Conservation (phyloP, 2,113 vertebrate genomes). For the Vicugna pacos region DNA sequence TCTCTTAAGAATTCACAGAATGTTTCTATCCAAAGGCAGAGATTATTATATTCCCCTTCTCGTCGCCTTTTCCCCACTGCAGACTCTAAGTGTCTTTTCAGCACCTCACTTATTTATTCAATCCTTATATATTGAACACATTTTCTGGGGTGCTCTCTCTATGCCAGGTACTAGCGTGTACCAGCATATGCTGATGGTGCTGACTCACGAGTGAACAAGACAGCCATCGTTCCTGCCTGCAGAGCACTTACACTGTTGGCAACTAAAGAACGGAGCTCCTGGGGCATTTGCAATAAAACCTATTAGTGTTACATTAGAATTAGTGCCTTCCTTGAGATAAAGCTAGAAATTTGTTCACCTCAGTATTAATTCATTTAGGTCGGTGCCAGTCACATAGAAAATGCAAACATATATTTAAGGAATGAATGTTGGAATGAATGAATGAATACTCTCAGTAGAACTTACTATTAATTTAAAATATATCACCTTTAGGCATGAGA, state of each 20-base stretch:
- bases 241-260: not conserved
- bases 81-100: not conserved
- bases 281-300: not conserved
- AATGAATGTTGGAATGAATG: not conserved
- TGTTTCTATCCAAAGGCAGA: not conserved
- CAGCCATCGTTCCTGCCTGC: not conserved
- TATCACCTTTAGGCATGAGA: not conserved
- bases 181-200: not conserved
- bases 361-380: not conserved
- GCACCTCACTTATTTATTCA: not conserved
- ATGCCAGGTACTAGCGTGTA: not conserved
- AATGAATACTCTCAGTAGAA: not conserved
- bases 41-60: not conserved
- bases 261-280: not conserved
- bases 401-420: not conserved
- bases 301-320: not conserved
- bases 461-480: not conserved
- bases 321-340: not conserved
- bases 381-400: not conserved
- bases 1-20: not conserved
- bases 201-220: not conserved
- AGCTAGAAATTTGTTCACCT: not conserved
- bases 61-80: too few relatives aligned
- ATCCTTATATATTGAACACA: not conserved
- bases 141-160: not conserved